These are phyloP conservation scores for Diuraphis noxia DNA, from an alignment of 1,140 invertebrate species.

Conservation along the genomic window DNA sequence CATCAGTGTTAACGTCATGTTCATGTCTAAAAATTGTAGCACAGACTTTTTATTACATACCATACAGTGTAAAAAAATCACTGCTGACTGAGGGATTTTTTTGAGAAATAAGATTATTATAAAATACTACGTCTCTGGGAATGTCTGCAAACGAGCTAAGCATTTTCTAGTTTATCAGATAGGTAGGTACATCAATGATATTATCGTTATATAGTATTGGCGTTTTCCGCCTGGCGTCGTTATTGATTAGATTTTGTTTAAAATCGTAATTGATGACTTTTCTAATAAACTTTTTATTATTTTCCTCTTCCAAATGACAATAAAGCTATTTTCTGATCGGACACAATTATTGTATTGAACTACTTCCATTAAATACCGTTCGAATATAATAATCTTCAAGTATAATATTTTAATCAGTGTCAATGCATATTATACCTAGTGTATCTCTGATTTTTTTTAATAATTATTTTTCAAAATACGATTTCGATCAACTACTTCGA, in stretches of 20 bases:
- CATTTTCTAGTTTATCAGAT: constrained; percentile 10
- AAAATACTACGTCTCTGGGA: not conserved
- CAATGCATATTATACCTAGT: no score
- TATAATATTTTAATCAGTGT: no score
- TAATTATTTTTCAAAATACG: not conserved
- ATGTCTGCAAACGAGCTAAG: not conserved
- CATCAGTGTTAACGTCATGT: not conserved
- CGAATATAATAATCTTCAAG: not conserved
- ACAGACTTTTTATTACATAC: not conserved
- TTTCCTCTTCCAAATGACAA: not conserved
- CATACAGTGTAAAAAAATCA: not conserved
- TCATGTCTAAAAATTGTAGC: not conserved
- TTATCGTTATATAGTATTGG: not conserved
- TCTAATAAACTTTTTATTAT: not conserved
- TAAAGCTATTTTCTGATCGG: not conserved
- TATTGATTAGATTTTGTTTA: not conserved
- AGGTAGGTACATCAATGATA: not conserved
- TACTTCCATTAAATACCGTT: not conserved
- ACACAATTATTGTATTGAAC: not conserved
- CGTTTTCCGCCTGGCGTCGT: not conserved
- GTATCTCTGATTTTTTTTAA: not conserved
- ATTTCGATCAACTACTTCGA: not conserved
- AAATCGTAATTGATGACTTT: not conserved
- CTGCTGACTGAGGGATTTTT: not conserved
- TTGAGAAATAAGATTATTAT: not conserved